A percentile compares a stretch with the other conserved stretches of the same genome.
Conservation (phyloP, 1,140 invertebrate genomes). For the Lordiphosa clarofinis region DNA sequence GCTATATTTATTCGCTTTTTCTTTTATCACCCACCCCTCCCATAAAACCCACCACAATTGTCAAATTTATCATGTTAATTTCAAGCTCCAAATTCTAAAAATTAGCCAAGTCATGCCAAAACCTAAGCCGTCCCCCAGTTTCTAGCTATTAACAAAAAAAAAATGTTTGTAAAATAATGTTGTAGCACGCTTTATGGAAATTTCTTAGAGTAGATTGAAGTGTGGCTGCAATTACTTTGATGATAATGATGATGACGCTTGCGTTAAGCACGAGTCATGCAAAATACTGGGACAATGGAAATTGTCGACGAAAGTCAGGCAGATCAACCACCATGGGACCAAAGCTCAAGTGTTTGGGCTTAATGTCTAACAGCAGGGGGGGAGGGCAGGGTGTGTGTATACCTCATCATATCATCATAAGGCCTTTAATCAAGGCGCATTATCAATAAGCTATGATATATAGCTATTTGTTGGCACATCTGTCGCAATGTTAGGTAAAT, state of each 20-base stretch:
- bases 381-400: neutral
- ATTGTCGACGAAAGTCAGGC: constrained; percentile 41
- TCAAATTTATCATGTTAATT: constrained; percentile 23
- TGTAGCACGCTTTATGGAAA: constrained; percentile 46
- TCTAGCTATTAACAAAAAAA: constrained; percentile 37
- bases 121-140: constrained; percentile 23
- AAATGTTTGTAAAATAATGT: constrained; percentile 38
- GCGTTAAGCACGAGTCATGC: constrained; percentile 43
- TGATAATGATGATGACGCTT: constrained; percentile 29
- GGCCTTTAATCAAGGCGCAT: constrained; percentile 58
- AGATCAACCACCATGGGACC: constrained; percentile 41
- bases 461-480: constrained; percentile 55
- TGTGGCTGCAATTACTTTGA: constrained; percentile 69
- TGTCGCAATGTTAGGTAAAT: constrained; percentile 32
- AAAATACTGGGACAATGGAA: constrained; percentile 40
- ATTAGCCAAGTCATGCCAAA: constrained; percentile 46
- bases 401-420: constrained; percentile 9
- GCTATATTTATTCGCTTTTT: no score
- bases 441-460: constrained; percentile 59
- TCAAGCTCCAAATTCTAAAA: constrained; percentile 19
- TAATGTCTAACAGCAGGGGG: constrained; percentile 24
- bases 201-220: constrained; percentile 33
- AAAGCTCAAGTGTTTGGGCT: constrained; percentile 26
- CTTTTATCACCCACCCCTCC: no score
- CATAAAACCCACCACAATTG: no score